Evolutionary conservation across 2,888 invertebrate genomes (phyloP).

Genomic region (Epinotia ramella): DNA sequence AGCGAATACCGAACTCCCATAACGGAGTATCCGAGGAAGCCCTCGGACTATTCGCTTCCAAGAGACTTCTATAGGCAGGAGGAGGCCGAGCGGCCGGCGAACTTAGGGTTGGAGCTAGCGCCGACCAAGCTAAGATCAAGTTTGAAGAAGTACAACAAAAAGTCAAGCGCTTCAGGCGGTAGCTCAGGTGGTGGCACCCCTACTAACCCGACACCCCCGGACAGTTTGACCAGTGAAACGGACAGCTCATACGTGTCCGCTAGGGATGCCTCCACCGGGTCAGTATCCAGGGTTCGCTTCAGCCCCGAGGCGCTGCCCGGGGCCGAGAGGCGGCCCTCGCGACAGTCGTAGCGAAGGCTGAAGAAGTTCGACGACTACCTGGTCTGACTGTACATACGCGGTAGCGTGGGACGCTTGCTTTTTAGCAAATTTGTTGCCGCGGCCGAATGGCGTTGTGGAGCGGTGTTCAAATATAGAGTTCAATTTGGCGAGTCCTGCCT

Average conservation of each 20-base stretch:
- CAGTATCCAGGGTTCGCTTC: constrained; percentile 90
- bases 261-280: constrained; percentile 89
- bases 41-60: constrained; percentile 72
- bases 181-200: constrained; percentile 90
- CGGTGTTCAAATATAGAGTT: constrained; percentile 9
- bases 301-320: constrained; percentile 91
- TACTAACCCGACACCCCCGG: constrained; percentile 94
- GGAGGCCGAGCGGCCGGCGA: constrained; percentile 76
- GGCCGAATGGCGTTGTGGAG: background rate
- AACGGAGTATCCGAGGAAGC: constrained; percentile 72
- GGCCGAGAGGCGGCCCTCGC: constrained; percentile 64
- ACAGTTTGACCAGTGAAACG: constrained; percentile 92
- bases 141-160: constrained; percentile 89
- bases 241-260: constrained; percentile 96
- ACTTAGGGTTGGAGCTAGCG: constrained; percentile 87
- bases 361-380: constrained; percentile 81
- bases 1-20: constrained; percentile 67
- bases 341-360: constrained; percentile 82
- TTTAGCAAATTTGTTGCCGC: constrained; percentile 36
- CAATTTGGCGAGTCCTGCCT: background rate
- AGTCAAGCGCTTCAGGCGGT: constrained; percentile 82
- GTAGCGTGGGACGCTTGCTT: constrained; percentile 49
- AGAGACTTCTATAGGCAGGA: constrained; percentile 75
- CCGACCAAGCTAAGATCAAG: constrained; percentile 91
- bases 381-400: constrained; percentile 66